Evolutionary conservation across 1,140 invertebrate species (phyloP).

Genomic region (Melanaphis sacchari): DNA sequence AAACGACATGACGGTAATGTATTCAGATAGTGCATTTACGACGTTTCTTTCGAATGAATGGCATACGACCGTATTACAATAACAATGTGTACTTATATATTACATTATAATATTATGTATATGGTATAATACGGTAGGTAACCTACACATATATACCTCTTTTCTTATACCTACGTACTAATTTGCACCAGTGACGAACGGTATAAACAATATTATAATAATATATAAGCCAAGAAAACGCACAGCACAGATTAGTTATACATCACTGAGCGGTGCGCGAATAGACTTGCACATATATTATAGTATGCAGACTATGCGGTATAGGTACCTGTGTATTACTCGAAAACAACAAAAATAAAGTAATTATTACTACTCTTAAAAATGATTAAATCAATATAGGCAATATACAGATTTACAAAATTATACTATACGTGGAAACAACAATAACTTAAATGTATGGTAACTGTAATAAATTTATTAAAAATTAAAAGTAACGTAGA

Average conservation of each 20-base stretch:
- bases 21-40: neutral
- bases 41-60: conserved; percentile 5
- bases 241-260: neutral
- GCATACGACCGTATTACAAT: neutral
- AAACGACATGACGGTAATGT: conserved; percentile 6
- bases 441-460: no score
- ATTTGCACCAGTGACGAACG: neutral
- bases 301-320: no score
- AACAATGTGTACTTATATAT: neutral
- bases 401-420: no score
- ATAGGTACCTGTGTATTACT: no score
- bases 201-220: neutral
- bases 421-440: no score
- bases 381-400: no score
- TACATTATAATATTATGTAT: neutral
- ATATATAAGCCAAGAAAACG: neutral
- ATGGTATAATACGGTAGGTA: neutral
- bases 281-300: no score
- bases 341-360: no score
- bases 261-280: no score
- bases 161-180: neutral
- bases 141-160: neutral
- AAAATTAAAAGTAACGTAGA: no score
- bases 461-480: no score
- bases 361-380: no score